Evolutionary conservation across 2,113 vertebrate genomes (phyloP), one percentile per base, ranked within the genome.

Genomic region (Cygnus atratus): DNA sequence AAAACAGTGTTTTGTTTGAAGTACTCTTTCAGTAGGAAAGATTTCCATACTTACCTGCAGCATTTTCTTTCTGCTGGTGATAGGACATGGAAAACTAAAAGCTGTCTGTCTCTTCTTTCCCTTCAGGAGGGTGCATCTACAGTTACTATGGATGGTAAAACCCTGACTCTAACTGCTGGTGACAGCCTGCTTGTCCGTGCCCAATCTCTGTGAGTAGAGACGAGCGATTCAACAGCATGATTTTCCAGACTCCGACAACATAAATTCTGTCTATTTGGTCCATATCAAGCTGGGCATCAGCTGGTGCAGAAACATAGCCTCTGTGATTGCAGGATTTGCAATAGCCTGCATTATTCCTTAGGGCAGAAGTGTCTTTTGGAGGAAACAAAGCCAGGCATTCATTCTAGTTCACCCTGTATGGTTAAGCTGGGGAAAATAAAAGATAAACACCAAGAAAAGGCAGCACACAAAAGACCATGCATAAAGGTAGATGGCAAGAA

Each of bases 101-200:
- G 18, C 61, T 41, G n/a, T 3, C 48, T 55, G 33, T 66, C 54
- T 90, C 8, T 86, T 92, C 63, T 59, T 94, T 71, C 87, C 61
- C 61, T 94, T 70, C 94, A 99, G 99, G 99, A 99, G 86, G 99
- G 99, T 33, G 97, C 97, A 37, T 99, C 99, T 0, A 87, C 46
- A 41, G 96, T 99, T 80, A 97, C 85, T 1, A 33, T 98, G 96
- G 94, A 97, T 35, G 96, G 94, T 19, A 92, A 98, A 91, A 67
- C 63, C 71, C 94, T 98, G 84, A 89, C 22, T 44, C 97, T 99
- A 8, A 96, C 93, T 52, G 80, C 97, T 8, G 98, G 98, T 87
- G 98, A 99, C 92, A 99, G 99, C 96, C 96, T 99, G 44, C 98
- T 99, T 57, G 96, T 99, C 75, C 98, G 87, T 8, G 98, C 98